These are phyloP conservation scores for Micrastur ruficollis DNA, from an alignment of 2,797 vertebrate species.

Conservation along the genomic window DNA sequence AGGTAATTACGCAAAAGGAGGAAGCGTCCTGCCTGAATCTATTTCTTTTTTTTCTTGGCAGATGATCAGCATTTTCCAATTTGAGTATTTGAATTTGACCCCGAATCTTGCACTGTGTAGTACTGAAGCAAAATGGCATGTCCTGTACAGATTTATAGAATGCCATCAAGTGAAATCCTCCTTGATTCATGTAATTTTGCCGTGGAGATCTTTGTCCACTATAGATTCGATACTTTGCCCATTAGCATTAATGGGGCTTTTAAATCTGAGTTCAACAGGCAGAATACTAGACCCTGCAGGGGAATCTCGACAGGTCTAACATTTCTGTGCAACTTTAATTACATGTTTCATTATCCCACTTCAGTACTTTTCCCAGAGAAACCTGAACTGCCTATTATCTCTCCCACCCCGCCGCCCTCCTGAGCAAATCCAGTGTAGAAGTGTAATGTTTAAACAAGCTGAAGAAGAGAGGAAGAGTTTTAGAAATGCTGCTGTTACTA, in stretches of 20 bases:
- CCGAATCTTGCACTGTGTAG: background rate
- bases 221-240: background rate
- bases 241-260: background rate
- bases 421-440: background rate
- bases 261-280: background rate
- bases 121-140: background rate
- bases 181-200: background rate
- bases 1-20: background rate
- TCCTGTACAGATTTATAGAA: background rate
- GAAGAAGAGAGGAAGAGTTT: background rate
- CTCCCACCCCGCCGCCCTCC: background rate
- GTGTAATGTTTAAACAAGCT: background rate
- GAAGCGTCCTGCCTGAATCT: background rate
- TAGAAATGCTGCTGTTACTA: background rate
- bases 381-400: background rate
- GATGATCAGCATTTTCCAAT: background rate
- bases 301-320: background rate
- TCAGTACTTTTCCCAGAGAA: background rate
- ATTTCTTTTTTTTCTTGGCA: background rate
- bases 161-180: background rate
- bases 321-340: background rate
- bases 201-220: background rate
- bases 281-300: background rate
- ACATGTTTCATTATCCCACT: background rate
- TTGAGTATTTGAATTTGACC: background rate